Evolutionary conservation across 2,797 vertebrate genomes (phyloP), one percentile per base, ranked within the genome.

Genomic region (Pseudochromis fuscus): DNA sequence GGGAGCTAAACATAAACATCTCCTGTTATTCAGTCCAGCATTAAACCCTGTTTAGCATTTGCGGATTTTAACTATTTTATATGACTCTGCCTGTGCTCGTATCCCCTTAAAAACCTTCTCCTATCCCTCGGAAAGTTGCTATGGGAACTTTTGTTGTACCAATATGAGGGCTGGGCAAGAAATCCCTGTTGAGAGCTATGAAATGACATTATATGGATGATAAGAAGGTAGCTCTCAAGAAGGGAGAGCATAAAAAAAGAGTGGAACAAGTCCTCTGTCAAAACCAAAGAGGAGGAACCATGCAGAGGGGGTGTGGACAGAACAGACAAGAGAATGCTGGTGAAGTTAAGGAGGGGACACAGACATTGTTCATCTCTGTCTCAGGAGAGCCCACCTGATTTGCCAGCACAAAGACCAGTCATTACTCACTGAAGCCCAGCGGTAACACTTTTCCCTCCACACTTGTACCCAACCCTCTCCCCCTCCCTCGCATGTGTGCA

Each of bases 371-470:
- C 66, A 68, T 88, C 82, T 87, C 52, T 51, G 81, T 83, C 84
- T 81, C 76, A 50, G 66, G 63, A 71, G 72, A 82, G 68, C 45
- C 67, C 57, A 61, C 62, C 79, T 81, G 86, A 88, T 86, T 87
- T 81, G 33, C 82, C 71, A 68, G 75, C 82, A 83, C 79, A 86
- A 81, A 82, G 83, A 83, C 68, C 74, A 73, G 79, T 77, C 87
- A 89, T 90, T 86, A 87, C 77, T 92, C 87, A 88, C 70, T 67
- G 50, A 84, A 81, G 76, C 85, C 72, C 84, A 82, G 77, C n/a
- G 46, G 77, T 81, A 85, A 81, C 66, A 83, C 71, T 46, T 63
- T 33, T 49, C 40, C 30, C 37, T 45, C 60, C 44, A 67, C 69
- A 23, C 57, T 49, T 74, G 28, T 48, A 46, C 49, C 69, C 59